These are phyloP conservation scores for Limnephilus lunatus DNA, from an alignment of 2,888 invertebrate genomes.

Conservation along the genomic window DNA sequence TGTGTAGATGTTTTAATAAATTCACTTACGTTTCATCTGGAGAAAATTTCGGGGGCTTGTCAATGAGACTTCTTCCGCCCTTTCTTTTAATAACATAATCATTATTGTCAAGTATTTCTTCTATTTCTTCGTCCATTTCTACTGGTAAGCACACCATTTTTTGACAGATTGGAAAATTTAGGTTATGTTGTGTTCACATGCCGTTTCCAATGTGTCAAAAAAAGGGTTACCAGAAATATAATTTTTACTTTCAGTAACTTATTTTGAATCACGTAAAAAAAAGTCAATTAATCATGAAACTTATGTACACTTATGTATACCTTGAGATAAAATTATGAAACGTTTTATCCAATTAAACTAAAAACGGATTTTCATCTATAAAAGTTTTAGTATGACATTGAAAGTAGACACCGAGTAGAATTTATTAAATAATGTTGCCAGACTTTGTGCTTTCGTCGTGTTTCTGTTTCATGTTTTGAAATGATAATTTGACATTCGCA, in stretches of 20 bases:
- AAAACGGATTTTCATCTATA: too few relatives aligned
- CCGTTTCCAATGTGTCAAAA: slow-evolving; percentile 37
- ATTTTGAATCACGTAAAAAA: not conserved
- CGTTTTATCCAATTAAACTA: too few relatives aligned
- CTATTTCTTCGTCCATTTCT: slow-evolving; percentile 56
- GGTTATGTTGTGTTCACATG: slow-evolving; percentile 47
- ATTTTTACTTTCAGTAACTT: not conserved
- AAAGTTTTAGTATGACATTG: not conserved
- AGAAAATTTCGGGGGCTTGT: slow-evolving; percentile 74
- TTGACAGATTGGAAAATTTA: slow-evolving; percentile 28
- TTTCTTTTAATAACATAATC: slow-evolving; percentile 68
- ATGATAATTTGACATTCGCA: slow-evolving; percentile 22
- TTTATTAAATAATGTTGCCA: not conserved
- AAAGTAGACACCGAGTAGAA: not conserved
- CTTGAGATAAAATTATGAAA: not conserved
- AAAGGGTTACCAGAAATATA: not conserved
- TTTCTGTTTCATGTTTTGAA: not conserved
- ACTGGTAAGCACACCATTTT: slow-evolving; percentile 57
- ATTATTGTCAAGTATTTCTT: slow-evolving; percentile 53
- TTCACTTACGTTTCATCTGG: slow-evolving; percentile 75
- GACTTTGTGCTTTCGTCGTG: not conserved
- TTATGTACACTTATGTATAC: not conserved
- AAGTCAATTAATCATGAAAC: not conserved
- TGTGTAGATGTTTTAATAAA: not conserved
- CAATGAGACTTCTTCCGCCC: slow-evolving; percentile 76